A percentile compares a stretch with the other conserved stretches of the same genome.
Conservation (phyloP, 2,113 vertebrate species). For the Actenoides lindsayi region DNA sequence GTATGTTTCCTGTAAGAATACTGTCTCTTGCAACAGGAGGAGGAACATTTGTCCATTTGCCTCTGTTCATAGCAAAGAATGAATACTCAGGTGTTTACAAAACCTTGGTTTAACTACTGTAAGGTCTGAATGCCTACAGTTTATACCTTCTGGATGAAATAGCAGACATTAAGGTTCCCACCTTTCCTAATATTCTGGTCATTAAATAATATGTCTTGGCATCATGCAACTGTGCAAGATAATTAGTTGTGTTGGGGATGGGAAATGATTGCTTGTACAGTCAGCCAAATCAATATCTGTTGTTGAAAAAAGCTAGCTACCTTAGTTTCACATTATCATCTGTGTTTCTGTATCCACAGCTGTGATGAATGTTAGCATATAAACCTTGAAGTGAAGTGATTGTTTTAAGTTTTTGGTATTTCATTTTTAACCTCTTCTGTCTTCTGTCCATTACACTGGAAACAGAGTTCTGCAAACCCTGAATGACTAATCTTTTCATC, state of each 20-base stretch:
- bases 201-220: neutral
- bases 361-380: neutral
- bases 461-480: neutral
- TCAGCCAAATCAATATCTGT: slow-evolving; percentile 22
- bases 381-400: neutral
- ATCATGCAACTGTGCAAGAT: neutral
- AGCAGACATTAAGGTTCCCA: neutral
- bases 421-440: neutral
- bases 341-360: neutral
- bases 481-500: slow-evolving; percentile 14
- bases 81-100: neutral
- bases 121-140: neutral
- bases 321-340: neutral
- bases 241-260: slow-evolving; percentile 22
- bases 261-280: slow-evolving; percentile 16
- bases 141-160: neutral
- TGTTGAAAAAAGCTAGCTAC: neutral
- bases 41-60: neutral
- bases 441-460: neutral
- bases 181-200: neutral
- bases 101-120: neutral
- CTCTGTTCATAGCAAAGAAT: neutral
- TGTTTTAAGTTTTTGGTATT: neutral
- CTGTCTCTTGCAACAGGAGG: neutral
- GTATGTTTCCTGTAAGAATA: neutral